Evolutionary conservation across 2,888 invertebrate species (phyloP), one percentile per base, ranked within the genome.

Genomic region (Chydorus sphaericus): DNA sequence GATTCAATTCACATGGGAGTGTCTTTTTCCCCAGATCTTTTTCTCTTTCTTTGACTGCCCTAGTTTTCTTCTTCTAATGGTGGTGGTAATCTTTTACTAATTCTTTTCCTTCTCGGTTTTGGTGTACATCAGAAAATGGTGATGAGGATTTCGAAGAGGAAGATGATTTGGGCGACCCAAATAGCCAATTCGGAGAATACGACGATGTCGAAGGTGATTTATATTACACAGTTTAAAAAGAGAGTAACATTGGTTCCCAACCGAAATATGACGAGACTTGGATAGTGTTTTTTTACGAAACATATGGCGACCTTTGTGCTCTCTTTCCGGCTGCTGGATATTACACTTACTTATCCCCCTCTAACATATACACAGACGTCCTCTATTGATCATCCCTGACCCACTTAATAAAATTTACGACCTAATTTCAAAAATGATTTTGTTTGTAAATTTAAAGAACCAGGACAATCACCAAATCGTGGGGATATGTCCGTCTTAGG

Each of bases 401-500:
- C 44, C 26, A 44, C 23, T 44, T 44, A 23, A 44, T 10, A 44
- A 44, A 8, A 33, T 33, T 33, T 44, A 16, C 28, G 26, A 28
- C n/a, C 26, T 44, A n/a, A n/a, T n/a, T n/a, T n/a, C n/a, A n/a
- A n/a, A n/a, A n/a, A n/a, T 39, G 18, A 4, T 16, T 39, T 39
- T 4, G 18, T 39, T 39, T 39, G 18, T 39, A 18, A 23, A 39
- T 39, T 6, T 23, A 44, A 20, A 44, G 14, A 23, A 28, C 44
- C 7, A 16, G 20, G 26, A 2, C 20, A 14, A 14, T 26, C 26
- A n/a, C 53, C 53, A 20, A 36, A 37, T 20, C 53, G 53, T n/a
- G 53, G 53, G 11, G 53, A 53, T 26, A 38, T 53, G 26, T 38
- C 53, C 36, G 53, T 53, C 38, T 53, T 37, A 36, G 16, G 37